Conservation (phyloP, 2,113 vertebrate genomes). For the Eulemur rufifrons region DNA sequence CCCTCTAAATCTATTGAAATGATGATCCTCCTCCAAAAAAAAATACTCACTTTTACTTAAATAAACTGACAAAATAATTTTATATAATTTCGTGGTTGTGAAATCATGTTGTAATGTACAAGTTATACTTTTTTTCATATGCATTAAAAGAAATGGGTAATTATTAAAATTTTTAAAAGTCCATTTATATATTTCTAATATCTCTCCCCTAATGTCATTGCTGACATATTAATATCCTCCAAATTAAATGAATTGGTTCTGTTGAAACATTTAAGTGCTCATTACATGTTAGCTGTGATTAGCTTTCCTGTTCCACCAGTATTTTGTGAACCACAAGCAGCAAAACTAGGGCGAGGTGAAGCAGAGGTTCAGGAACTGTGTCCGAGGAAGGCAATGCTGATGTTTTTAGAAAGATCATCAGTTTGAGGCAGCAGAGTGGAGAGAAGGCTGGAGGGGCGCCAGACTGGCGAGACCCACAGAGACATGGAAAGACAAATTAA, state of each 20-base stretch:
- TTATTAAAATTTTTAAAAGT: not conserved
- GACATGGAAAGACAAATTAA: not conserved
- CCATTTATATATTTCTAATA: conserved; percentile 16
- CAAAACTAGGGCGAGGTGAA: not conserved
- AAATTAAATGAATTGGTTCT: not conserved
- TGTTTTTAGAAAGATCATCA: not conserved
- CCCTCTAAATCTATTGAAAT: too few species aligned
- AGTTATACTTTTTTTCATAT: conserved; percentile 17
- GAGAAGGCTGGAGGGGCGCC: not conserved
- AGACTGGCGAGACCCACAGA: not conserved
- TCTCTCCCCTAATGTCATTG: not conserved
- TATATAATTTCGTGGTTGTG: not conserved
- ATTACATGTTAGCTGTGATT: not conserved
- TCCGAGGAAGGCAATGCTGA: not conserved
- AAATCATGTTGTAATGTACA: not conserved
- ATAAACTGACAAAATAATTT: conserved; percentile 49
- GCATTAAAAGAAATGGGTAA: conserved; percentile 6
- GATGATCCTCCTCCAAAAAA: too few species aligned
- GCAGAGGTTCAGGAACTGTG: accelerated
- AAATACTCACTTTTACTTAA: conserved; percentile 28
- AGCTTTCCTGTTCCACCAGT: not conserved
- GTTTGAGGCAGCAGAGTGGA: not conserved
- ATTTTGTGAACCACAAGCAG: not conserved
- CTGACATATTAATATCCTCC: not conserved
- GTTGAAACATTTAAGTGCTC: not conserved